Base-by-base conservation (phyloP, 1,140 invertebrate species). In the Apis cerana region DNA sequence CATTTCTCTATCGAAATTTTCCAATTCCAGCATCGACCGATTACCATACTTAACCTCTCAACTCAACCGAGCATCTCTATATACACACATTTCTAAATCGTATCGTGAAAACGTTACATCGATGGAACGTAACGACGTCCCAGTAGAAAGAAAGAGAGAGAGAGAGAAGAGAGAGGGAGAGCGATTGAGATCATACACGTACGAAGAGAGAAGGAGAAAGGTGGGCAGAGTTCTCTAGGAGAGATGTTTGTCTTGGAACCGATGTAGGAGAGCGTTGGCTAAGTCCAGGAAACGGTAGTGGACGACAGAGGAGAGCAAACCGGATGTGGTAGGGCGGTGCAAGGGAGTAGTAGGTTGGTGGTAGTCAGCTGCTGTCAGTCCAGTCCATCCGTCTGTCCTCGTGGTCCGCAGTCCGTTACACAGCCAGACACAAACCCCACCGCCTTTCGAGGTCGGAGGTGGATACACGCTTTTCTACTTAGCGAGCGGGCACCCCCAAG, bases 401-500 rank as follows among this genome's bases (percentile, higher is more conserved):
- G 74, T 83, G 75, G 80, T 65, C 80, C 82, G 85, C 85, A 77
- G 83, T 89, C 78, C 83, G 89, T 85, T 83, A 77, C 83, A 87
- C 83, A 87, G 87, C 84, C 87, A 88, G 83, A 88, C 86, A 68
- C 80, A 82, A 89, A 84, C 87, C 87, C 87, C 85, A 83, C 85
- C 85, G 85, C 88, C 88, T 89, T 89, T 89, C 84, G 80, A 88
- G 89, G 87, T 90, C 88, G 90, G 90, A 89, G 93, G 92, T 93
- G 90, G 91, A 89, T 92, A 94, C 93, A 94, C 93, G 93, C 93
- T 94, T 94, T 94, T 94, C 93, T 94, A 94, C 93, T 94, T 94
- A 94, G 92, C 90, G 90, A 85, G 89, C 88, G 89, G 91, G 88
- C 90, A 89, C 86, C 92, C 92, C 90, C 89, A 86, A 89, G 90